Base-by-base conservation (phyloP, 2,113 vertebrate species). In the Verasper variegatus region DNA sequence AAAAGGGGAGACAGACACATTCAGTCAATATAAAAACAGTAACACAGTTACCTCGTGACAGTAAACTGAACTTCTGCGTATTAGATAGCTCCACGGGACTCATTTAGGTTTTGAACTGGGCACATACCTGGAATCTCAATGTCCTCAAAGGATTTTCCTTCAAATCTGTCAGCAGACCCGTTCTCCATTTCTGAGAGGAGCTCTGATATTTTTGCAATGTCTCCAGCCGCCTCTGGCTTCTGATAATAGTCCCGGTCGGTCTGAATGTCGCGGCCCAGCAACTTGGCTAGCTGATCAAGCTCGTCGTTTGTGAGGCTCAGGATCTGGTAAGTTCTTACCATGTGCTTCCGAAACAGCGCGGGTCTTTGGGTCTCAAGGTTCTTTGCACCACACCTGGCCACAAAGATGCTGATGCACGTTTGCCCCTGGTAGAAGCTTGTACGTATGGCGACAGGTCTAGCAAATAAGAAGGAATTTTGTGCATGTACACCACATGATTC, bases 71-170 rank as follows among this genome's bases (percentile, higher is more conserved):
- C 27, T 4, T 35, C 13, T 26, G 21, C 42, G 37, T 21, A 2
- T 35, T 35, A 24, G 21, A 20, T 5, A n/a, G 18, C 3, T 40
- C 17, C 9, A 60, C 27, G 23, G 31, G 31, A 10, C 9, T 11
- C 31, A 3, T 21, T 35, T 51, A 20, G 2, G 7, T 37, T 11
- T 1, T 35, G 3, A 52, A 42, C 40, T n/a, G 7, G 3, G 17
- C 61, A 47, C 86, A 63, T 73, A 92, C 89, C 88, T 86, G 86
- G 65, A 79, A 89, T 52, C 26, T 69, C 80, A 47, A 90, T 90
- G 51, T 93, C 88, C 71, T 92, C 69, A 0, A 92, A 45, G 8
- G 85, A 67, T 60, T 92, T 94, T 7, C 92, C 91, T 23, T 91
- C 26, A 0, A 86, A 85, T 15, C 9, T 54, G 0, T 75, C 27